These are phyloP conservation scores for Garrulus glandarius DNA, from an alignment of 2,797 vertebrate species.

Conservation along the genomic window DNA sequence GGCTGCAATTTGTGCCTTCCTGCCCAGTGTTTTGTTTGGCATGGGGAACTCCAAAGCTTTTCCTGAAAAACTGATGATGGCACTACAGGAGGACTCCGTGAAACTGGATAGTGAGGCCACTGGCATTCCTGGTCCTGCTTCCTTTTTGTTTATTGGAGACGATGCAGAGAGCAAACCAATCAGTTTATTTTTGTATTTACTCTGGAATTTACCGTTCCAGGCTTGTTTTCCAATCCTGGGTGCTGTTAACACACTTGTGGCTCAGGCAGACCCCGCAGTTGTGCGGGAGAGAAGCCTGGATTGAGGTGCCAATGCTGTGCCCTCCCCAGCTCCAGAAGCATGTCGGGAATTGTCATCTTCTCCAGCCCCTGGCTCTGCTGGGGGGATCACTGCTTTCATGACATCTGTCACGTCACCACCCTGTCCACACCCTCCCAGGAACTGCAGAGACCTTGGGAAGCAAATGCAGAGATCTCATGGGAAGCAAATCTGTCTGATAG, in stretches of 20 bases:
- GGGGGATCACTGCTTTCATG: background rate
- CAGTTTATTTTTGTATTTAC: background rate
- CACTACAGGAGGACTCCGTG: background rate
- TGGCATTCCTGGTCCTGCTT: background rate
- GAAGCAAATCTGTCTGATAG: background rate
- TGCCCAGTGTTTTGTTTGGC: slow-evolving; percentile 71
- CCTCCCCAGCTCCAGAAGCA: background rate
- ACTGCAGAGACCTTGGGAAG: background rate
- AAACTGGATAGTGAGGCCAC: background rate
- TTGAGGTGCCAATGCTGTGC: background rate
- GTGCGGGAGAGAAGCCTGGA: background rate
- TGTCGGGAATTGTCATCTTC: background rate
- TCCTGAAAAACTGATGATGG: slow-evolving; percentile 54
- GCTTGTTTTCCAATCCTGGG: background rate
- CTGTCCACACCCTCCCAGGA: background rate
- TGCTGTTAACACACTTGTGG: background rate
- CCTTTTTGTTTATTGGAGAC: rapidly evolving
- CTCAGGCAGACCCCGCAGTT: background rate
- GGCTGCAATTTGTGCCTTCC: slow-evolving; percentile 68
- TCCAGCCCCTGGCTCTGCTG: background rate
- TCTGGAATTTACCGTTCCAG: background rate
- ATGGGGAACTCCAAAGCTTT: slow-evolving; percentile 19
- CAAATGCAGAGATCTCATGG: rapidly evolving
- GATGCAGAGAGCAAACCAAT: background rate
- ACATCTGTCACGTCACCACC: background rate